These are phyloP conservation scores for Loris lydekkerianus DNA, from an alignment of 2,797 vertebrate species.

Conservation along the genomic window DNA sequence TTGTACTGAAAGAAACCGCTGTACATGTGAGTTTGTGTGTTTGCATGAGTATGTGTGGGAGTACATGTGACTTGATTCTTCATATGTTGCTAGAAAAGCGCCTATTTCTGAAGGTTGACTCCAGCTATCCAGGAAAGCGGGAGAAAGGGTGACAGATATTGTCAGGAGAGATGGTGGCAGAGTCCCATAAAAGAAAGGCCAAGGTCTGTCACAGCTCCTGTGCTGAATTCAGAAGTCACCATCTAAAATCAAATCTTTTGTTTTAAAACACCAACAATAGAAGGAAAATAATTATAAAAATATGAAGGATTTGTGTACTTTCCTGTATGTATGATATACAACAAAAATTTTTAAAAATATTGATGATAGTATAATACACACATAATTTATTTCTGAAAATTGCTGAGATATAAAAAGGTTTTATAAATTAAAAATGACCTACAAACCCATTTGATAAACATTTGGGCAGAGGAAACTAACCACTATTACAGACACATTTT, in stretches of 20 bases:
- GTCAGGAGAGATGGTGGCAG: neutral
- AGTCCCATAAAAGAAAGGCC: neutral
- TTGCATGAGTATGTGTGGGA: rapidly evolving
- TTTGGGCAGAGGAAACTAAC: neutral
- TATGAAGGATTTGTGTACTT: neutral
- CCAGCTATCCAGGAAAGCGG: neutral
- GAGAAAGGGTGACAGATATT: neutral
- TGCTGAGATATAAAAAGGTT: neutral
- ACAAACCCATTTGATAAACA: neutral
- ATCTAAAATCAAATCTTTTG: constrained; percentile 3
- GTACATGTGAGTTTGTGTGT: neutral
- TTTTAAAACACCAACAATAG: neutral
- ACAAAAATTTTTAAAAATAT: neutral
- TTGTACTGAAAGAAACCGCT: neutral
- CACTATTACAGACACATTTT: neutral
- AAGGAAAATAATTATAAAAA: neutral
- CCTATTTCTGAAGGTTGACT: neutral
- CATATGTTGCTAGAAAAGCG: neutral
- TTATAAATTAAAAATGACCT: constrained; percentile 16
- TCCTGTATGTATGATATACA: neutral
- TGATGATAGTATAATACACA: neutral
- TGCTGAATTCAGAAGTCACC: neutral
- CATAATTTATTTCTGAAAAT: constrained; percentile 28
- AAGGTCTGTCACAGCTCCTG: neutral
- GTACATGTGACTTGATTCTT: neutral